These are phyloP conservation scores for Episyrphus balteatus DNA, from an alignment of 1,140 invertebrate genomes.

Conservation along the genomic window DNA sequence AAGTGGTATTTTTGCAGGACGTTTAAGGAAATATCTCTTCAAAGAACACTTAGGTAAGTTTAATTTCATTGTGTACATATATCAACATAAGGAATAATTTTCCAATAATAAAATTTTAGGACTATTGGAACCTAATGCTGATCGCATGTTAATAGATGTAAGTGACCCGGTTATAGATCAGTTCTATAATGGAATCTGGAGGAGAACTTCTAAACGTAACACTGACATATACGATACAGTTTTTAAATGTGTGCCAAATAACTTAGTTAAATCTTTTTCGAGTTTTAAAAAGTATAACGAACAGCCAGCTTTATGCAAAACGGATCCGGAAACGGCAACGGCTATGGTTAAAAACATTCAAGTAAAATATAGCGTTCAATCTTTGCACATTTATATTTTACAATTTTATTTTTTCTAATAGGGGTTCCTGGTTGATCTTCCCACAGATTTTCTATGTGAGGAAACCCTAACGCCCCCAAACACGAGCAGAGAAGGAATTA, in stretches of 20 bases:
- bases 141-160: constrained; percentile 43
- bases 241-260: constrained; percentile 74
- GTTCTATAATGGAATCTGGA: constrained; percentile 77
- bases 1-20: constrained; percentile 75
- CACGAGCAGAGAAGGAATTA: constrained; percentile 70
- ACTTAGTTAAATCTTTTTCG: constrained; percentile 62
- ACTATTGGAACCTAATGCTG: constrained; percentile 41
- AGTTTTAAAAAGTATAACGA: constrained; percentile 63
- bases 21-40: constrained; percentile 74
- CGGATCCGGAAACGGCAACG: constrained; percentile 56
- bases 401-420: constrained; percentile 34
- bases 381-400: background rate
- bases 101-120: too few species aligned
- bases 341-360: constrained; percentile 59
- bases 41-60: constrained; percentile 71
- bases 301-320: constrained; percentile 48
- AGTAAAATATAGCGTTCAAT: constrained; percentile 33
- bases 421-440: constrained; percentile 79
- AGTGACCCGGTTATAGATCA: constrained; percentile 61
- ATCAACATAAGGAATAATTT: background rate
- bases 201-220: constrained; percentile 61
- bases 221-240: constrained; percentile 82
- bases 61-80: background rate
- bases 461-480: constrained; percentile 69
- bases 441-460: constrained; percentile 72